A percentile compares a stretch with the other conserved stretches of the same genome.
phyloP scores from a whole-genome alignment of 2,888 invertebrate genomes.

The Hyles lineata region DNA sequence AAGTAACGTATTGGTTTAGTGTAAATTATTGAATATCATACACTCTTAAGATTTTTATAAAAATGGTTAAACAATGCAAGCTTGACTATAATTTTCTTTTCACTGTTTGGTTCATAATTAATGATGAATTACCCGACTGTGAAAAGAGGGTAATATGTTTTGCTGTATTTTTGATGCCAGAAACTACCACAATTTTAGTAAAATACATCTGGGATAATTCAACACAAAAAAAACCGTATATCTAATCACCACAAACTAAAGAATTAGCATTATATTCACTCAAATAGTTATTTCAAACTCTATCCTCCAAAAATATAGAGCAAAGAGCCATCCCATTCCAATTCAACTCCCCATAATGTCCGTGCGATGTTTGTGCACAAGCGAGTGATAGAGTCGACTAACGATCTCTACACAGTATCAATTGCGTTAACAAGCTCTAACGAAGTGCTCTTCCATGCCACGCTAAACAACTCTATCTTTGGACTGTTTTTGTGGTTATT shows the following conservation, averaged over 20 bases:
- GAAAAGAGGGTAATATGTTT: no score
- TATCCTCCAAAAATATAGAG: background rate
- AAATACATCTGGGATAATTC: no score
- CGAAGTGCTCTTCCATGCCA: background rate
- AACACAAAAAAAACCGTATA: no score
- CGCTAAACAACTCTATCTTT: no score
- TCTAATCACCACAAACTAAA: no score
- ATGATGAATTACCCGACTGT: no score
- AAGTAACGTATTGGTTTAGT: background rate
- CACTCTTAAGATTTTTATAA: background rate
- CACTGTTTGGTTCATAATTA: no score
- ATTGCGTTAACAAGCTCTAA: constrained; percentile 16
- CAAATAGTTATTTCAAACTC: background rate
- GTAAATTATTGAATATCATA: background rate
- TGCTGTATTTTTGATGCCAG: no score
- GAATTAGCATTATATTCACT: no score
- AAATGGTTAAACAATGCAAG: background rate
- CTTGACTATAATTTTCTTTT: background rate
- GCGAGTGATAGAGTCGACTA: background rate
- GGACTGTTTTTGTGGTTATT: no score
- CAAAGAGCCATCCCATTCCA: background rate
- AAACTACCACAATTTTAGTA: no score
- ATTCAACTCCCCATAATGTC: background rate
- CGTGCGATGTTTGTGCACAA: background rate
- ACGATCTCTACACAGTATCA: constrained; percentile 1